phyloP scores from a whole-genome alignment of 2,888 invertebrate genomes.

The Pimpla rufipes region DNA sequence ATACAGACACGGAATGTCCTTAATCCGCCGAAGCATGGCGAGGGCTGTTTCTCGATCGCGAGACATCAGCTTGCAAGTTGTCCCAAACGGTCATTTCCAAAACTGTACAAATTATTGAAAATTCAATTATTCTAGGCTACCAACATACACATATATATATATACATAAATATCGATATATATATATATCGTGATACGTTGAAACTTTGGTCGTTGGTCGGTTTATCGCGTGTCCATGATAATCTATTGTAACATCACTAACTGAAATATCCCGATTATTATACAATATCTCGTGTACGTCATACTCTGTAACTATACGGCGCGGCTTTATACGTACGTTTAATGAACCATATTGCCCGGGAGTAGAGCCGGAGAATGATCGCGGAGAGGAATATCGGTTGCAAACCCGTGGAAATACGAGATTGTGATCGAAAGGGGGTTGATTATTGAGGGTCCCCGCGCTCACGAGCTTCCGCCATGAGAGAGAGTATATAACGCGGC shows the following conservation, averaged over 20 bases:
- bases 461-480: slow-evolving; percentile 56
- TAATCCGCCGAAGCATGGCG: neutral
- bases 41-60: slow-evolving; percentile 2
- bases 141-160: neutral
- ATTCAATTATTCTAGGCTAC: slow-evolving; percentile 53
- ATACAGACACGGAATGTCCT: neutral
- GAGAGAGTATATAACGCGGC: neutral
- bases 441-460: slow-evolving; percentile 66
- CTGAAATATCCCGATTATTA: slow-evolving; percentile 36
- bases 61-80: slow-evolving; percentile 9
- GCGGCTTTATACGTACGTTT: slow-evolving; percentile 57
- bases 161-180: slow-evolving; percentile 4
- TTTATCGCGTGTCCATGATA: slow-evolving; percentile 49
- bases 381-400: slow-evolving; percentile 54
- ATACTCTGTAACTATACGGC: slow-evolving; percentile 41
- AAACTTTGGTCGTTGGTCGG: slow-evolving; percentile 44
- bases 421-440: slow-evolving; percentile 55
- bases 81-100: slow-evolving; percentile 36
- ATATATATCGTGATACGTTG: slow-evolving; percentile 8
- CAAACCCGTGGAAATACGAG: slow-evolving; percentile 52
- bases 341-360: slow-evolving; percentile 34
- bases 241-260: slow-evolving; percentile 43
- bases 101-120: slow-evolving; percentile 62
- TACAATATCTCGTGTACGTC: slow-evolving; percentile 23
- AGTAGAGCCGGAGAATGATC: slow-evolving; percentile 20